Evolutionary conservation across 2,888 invertebrate species (phyloP).

Genomic region (Linyphia triangularis): DNA sequence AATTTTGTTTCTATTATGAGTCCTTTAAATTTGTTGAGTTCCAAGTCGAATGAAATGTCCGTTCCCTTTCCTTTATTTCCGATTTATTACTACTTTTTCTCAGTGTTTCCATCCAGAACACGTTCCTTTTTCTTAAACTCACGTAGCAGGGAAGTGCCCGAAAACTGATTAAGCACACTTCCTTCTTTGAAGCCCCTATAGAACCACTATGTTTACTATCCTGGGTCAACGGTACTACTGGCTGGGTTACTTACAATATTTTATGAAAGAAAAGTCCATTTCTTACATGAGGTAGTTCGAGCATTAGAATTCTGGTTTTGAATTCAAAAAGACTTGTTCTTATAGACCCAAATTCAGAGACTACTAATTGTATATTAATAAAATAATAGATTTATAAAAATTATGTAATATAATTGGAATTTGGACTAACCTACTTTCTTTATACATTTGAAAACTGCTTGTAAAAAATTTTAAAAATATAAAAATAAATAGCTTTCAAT

Average conservation of each 20-base stretch:
- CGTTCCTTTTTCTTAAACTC: slow-evolving; percentile 58
- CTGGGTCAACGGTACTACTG: not conserved
- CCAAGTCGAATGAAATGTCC: slow-evolving; percentile 43
- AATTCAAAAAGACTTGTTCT: too few relatives aligned
- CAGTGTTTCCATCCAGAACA: slow-evolving; percentile 24
- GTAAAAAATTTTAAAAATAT: too few relatives aligned
- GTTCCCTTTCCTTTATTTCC: slow-evolving; percentile 35
- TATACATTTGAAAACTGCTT: too few relatives aligned
- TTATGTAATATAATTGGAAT: too few relatives aligned
- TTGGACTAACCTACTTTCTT: too few relatives aligned
- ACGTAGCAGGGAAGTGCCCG: slow-evolving; percentile 42
- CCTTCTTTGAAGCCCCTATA: slow-evolving; percentile 2
- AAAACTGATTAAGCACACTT: slow-evolving; percentile 63
- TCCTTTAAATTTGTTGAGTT: slow-evolving; percentile 21
- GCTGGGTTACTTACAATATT: slow-evolving; percentile 10
- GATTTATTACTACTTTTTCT: slow-evolving; percentile 9
- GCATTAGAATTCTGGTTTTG: too few relatives aligned
- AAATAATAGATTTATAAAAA: too few relatives aligned
- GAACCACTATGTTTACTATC: slow-evolving; percentile 12
- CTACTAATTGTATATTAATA: too few relatives aligned
- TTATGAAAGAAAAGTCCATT: not conserved
- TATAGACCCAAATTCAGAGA: too few relatives aligned
- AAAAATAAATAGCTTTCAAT: too few relatives aligned
- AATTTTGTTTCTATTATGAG: slow-evolving; percentile 33
- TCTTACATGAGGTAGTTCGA: not conserved